phyloP scores from a whole-genome alignment of 2,797 vertebrate genomes.

The Dermochelys coriacea region DNA sequence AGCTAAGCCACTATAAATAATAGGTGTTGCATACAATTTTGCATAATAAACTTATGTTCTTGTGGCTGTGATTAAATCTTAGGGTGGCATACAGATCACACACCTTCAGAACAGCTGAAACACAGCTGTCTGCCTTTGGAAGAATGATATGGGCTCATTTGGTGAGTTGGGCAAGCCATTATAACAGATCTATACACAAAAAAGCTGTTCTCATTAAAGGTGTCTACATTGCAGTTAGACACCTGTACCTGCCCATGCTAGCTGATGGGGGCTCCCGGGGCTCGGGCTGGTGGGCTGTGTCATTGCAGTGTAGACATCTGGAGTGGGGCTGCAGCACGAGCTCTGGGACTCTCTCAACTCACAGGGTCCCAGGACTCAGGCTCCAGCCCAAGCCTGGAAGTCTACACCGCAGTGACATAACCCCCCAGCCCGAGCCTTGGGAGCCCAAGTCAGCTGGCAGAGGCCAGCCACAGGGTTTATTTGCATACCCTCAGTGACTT shows the following conservation, averaged over 20 bases:
- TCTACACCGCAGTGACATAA: background rate
- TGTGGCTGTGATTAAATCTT: slow-evolving; percentile 47
- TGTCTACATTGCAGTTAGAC: background rate
- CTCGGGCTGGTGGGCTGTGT: background rate
- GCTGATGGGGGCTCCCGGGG: background rate
- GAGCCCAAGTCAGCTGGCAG: background rate
- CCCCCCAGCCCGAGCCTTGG: background rate
- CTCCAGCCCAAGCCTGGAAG: background rate
- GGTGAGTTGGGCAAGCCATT: slow-evolving; percentile 41
- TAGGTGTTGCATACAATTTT: slow-evolving; percentile 63
- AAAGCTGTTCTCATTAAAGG: slow-evolving; percentile 18
- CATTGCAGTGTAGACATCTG: background rate
- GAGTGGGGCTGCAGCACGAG: too few species aligned
- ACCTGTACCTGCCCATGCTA: background rate
- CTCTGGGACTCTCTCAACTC: background rate
- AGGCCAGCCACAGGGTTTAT: background rate
- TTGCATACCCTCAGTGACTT: background rate
- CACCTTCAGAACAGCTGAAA: slow-evolving; percentile 39
- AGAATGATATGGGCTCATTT: slow-evolving; percentile 37
- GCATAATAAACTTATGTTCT: slow-evolving; percentile 56
- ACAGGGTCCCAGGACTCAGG: background rate
- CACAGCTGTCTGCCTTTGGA: slow-evolving; percentile 36
- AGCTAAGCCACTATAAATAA: slow-evolving; percentile 73
- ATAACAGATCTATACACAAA: background rate
- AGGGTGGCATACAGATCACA: slow-evolving; percentile 46